Conservation (phyloP, 2,888 invertebrate species). For the Rhingia campestris region DNA sequence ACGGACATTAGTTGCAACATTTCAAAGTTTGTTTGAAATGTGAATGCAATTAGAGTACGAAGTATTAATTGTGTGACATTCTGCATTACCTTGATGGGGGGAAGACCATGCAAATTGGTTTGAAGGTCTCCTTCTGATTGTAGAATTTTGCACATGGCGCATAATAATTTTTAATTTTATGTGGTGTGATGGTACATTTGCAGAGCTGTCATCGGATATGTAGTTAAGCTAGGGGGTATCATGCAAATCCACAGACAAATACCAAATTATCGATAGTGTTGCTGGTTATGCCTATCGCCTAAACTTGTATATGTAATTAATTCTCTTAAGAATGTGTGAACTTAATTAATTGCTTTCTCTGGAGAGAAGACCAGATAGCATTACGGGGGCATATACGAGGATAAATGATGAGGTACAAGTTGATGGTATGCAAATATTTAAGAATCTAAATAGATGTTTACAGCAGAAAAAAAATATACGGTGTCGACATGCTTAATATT, state of each 20-base stretch:
- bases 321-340: constrained; percentile 31
- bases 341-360: constrained; percentile 26
- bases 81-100: not conserved
- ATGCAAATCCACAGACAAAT: not conserved
- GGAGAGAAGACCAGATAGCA: not conserved
- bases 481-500: too few species aligned
- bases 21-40: constrained; percentile 17
- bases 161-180: constrained; percentile 17
- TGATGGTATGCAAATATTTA: constrained; percentile 13
- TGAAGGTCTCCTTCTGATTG: not conserved
- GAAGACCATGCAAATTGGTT: not conserved
- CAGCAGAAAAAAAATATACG: too few species aligned
- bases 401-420: constrained; percentile 37
- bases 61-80: constrained; percentile 25
- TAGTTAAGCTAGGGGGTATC: constrained; percentile 25
- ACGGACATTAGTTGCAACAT: constrained; percentile 14
- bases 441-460: too few species aligned
- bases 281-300: constrained; percentile 7
- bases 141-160: not conserved
- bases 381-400: not conserved
- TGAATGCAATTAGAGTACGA: constrained; percentile 50
- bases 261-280: not conserved
- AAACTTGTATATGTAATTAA: not conserved
- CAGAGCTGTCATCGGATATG: constrained; percentile 5
- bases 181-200: constrained; percentile 5